Conservation (phyloP, 1,140 invertebrate genomes). For the Cotesia glomerata region DNA sequence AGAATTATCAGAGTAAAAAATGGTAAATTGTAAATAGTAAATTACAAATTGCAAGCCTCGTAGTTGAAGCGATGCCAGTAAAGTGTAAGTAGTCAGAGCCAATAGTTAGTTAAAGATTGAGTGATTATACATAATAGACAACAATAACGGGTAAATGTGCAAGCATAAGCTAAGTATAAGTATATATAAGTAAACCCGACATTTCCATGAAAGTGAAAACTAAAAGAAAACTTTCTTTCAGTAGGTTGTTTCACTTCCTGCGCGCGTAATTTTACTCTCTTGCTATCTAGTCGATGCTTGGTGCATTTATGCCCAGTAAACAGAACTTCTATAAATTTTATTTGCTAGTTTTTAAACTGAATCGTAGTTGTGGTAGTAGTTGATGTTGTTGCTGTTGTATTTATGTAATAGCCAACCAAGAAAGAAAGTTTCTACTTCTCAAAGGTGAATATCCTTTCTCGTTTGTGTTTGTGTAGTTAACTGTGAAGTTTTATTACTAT, state of each 20-base stretch:
- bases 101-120: not conserved
- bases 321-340: slow-evolving; percentile 17
- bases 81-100: not conserved
- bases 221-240: slow-evolving; percentile 64
- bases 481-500: not conserved
- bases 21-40: not conserved
- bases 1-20: not conserved
- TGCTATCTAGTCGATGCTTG: slow-evolving; percentile 32
- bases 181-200: slow-evolving; percentile 29
- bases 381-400: slow-evolving; percentile 17
- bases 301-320: slow-evolving; percentile 25
- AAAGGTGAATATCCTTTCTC: slow-evolving; percentile 54
- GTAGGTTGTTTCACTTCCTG: slow-evolving; percentile 62
- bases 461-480: slow-evolving; percentile 14
- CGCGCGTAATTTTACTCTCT: slow-evolving; percentile 55
- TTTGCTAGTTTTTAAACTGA: not conserved
- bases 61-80: not conserved
- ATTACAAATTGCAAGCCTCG: not conserved
- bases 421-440: slow-evolving; percentile 45
- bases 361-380: no score
- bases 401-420: slow-evolving; percentile 36
- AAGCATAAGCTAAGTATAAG: no score
- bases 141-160: not conserved
- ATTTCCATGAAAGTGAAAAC: slow-evolving; percentile 64
- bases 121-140: slow-evolving; percentile 20